Conservation (phyloP, 1,140 invertebrate species). For the Bactericera cockerelli region DNA sequence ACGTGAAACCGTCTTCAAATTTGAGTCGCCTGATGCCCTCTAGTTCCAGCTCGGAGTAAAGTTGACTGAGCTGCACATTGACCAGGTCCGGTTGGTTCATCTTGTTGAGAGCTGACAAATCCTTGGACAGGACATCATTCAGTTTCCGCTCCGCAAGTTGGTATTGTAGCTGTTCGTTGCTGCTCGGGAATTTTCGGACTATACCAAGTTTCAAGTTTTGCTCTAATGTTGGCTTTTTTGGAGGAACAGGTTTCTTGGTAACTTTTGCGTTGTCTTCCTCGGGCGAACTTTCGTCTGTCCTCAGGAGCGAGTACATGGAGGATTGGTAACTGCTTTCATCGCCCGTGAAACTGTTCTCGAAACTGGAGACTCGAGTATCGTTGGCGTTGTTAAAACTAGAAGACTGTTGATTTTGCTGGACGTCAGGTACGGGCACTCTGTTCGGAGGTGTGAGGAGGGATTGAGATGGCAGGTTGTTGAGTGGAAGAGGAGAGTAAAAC, state of each 20-base stretch:
- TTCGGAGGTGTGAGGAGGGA: not conserved
- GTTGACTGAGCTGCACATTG: conserved; percentile 51
- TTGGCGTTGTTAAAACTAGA: not conserved
- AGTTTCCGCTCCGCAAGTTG: conserved; percentile 41
- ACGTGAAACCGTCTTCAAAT: conserved; percentile 44
- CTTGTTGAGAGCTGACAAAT: conserved; percentile 40
- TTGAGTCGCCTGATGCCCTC: conserved; percentile 40
- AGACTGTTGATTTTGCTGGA: not conserved
- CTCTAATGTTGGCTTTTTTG: not conserved
- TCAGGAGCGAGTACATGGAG: conserved; percentile 32
- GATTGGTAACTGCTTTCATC: conserved; percentile 29
- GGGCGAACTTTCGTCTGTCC: conserved; percentile 22
- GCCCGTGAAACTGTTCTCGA: not conserved
- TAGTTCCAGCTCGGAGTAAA: conserved; percentile 55
- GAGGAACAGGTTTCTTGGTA: not conserved
- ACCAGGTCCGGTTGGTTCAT: conserved; percentile 46
- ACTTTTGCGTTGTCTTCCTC: conserved; percentile 12
- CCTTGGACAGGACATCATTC: conserved; percentile 44
- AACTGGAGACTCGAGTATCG: not conserved
- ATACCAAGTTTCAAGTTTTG: not conserved
- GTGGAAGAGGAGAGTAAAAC: not conserved
- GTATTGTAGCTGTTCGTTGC: conserved; percentile 31
- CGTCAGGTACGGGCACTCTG: not conserved
- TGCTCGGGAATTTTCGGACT: not conserved
- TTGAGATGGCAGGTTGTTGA: not conserved